A percentile compares a stretch with the other conserved stretches of the same genome.
Evolutionary conservation across 1,140 invertebrate species (phyloP).

Genomic region (Glossosoma conforme): DNA sequence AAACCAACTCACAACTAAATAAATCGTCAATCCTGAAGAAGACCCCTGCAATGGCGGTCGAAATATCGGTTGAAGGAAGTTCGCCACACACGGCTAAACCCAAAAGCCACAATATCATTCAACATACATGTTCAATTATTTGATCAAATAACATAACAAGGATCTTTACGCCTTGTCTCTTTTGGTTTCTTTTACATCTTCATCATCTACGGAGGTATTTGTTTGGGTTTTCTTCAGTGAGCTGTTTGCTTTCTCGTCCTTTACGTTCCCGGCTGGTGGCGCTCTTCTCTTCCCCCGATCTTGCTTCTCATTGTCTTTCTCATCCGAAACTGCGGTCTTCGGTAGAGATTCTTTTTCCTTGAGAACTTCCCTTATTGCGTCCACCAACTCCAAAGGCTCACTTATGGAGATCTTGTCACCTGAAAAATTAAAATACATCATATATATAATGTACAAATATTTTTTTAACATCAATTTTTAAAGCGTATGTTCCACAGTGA

Average conservation of each 20-base stretch:
- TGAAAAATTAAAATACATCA: constrained; percentile 37
- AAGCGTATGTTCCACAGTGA: no score
- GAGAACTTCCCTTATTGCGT: constrained; percentile 57
- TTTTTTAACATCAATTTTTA: constrained; percentile 3
- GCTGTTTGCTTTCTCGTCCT: constrained; percentile 3
- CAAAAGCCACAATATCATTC: no score
- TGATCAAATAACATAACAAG: no score
- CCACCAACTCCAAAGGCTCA: constrained; percentile 53
- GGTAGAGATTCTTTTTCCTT: constrained; percentile 44
- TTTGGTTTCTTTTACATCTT: constrained; percentile 16
- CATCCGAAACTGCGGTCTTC: no score
- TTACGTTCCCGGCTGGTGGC: not conserved
- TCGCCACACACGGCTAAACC: no score
- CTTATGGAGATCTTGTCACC: constrained; percentile 58
- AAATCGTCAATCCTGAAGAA: no score
- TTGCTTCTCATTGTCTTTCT: not conserved
- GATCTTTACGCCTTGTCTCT: constrained; percentile 3
- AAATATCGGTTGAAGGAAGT: no score
- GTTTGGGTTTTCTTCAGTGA: not conserved
- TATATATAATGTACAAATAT: not conserved
- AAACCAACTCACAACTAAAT: no score
- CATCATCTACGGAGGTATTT: constrained; percentile 7
- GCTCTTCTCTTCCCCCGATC: not conserved
- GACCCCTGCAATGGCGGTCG: no score
- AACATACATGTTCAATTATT: no score